Evolutionary conservation across 2,797 vertebrate genomes (phyloP).

Genomic region (Sebastes flavidus): DNA sequence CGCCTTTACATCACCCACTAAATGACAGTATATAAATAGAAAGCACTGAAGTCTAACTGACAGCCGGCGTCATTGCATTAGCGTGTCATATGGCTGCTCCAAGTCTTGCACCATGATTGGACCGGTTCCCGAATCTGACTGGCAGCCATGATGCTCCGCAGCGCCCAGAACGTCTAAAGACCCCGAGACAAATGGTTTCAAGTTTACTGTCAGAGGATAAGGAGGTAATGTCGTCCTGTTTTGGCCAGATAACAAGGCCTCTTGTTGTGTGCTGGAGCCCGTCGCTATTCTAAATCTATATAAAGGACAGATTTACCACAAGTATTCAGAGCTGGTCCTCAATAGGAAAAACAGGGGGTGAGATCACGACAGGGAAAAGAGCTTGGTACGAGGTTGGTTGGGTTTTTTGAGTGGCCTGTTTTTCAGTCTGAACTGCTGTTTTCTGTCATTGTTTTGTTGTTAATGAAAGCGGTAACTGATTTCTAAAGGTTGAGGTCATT

Average conservation of each 20-base stretch:
- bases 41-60: constrained; percentile 34
- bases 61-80: constrained; percentile 46
- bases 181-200: constrained; percentile 52
- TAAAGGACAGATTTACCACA: constrained; percentile 37
- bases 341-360: constrained; percentile 12
- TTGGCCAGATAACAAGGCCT: constrained; percentile 51
- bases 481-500: background rate
- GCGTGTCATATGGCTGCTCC: constrained; percentile 31
- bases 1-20: constrained; percentile 24
- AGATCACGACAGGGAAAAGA: constrained; percentile 14
- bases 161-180: constrained; percentile 41
- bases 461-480: background rate
- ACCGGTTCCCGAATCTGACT: constrained; percentile 42
- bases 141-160: constrained; percentile 41
- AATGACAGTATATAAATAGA: constrained; percentile 44
- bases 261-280: constrained; percentile 14
- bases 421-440: background rate
- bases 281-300: constrained; percentile 29
- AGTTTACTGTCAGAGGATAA: constrained; percentile 42
- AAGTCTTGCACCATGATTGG: constrained; percentile 38
- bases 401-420: background rate
- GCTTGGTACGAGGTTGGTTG: background rate
- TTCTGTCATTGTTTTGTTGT: background rate
- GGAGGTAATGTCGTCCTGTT: constrained; percentile 33
- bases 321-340: constrained; percentile 24